Percentiles rank a stretch among this genome's conserved stretches.
phyloP scores from a whole-genome alignment of 2,797 vertebrate species.

The Falco cherrug region DNA sequence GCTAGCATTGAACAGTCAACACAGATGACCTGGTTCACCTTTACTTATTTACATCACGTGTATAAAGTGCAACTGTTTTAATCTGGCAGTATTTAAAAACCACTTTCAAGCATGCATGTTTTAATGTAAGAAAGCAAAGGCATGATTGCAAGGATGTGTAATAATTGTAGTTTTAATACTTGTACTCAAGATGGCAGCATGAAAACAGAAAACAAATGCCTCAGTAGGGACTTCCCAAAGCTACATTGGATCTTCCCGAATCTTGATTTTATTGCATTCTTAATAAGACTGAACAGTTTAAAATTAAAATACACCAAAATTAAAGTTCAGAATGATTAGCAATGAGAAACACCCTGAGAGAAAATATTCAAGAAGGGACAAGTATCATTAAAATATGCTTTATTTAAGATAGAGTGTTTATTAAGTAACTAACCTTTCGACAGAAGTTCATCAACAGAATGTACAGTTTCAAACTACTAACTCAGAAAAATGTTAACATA shows the following conservation, averaged over 20 bases:
- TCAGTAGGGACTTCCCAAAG: neutral
- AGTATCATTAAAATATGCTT: neutral
- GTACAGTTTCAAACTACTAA: neutral
- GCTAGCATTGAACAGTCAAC: neutral
- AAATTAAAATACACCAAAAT: constrained; percentile 2
- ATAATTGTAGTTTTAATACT: neutral
- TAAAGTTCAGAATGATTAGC: neutral
- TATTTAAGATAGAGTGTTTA: neutral
- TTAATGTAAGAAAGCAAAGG: neutral
- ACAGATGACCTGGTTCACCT: neutral
- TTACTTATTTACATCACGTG: neutral
- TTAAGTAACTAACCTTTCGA: neutral
- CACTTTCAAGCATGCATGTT: neutral
- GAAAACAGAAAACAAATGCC: constrained; percentile 12
- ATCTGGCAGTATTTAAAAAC: neutral
- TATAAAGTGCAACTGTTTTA: neutral
- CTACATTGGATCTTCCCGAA: neutral
- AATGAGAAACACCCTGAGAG: neutral
- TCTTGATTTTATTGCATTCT: neutral
- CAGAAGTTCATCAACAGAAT: neutral
- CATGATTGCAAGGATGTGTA: neutral
- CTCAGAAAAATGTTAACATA: neutral
- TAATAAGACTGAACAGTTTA: neutral
- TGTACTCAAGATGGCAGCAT: constrained; percentile 62
- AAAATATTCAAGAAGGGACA: neutral